Conservation (phyloP, 2,888 invertebrate genomes). For the Apeira syringaria region DNA sequence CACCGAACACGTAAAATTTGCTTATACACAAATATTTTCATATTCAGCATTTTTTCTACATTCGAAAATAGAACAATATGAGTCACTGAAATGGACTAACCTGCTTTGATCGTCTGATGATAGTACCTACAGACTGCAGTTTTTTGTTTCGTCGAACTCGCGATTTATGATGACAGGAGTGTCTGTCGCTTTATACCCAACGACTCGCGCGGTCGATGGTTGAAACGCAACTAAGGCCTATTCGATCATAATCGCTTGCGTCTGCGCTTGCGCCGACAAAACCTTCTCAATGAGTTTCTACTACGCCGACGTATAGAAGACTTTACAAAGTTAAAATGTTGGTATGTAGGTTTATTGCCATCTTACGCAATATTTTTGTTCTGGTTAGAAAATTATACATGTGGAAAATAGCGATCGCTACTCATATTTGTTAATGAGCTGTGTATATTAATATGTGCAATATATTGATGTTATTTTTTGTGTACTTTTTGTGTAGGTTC, state of each 20-base stretch:
- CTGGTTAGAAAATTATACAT: conserved; percentile 5
- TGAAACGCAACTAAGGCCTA: conserved; percentile 36
- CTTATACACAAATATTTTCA: too few species aligned
- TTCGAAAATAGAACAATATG: conserved; percentile 1
- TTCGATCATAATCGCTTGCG: conserved; percentile 14
- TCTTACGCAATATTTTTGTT: conserved; percentile 22
- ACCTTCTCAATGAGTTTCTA: conserved; percentile 24
- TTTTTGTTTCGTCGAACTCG: conserved; percentile 20
- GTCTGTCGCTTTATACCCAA: conserved; percentile 18
- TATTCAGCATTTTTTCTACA: conserved; percentile 1
- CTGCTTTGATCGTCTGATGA: conserved; percentile 14
- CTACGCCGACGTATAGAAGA: conserved; percentile 15
- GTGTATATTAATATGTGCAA: background rate
- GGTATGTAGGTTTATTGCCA: conserved; percentile 25
- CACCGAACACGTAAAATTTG: background rate
- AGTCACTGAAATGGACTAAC: conserved; percentile 25
- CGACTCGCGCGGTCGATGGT: conserved; percentile 32
- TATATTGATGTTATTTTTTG: too few species aligned
- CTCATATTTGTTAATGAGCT: conserved; percentile 7
- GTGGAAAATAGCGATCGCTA: conserved; percentile 1
- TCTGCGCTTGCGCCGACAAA: conserved; percentile 29
- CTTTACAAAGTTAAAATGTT: conserved; percentile 23
- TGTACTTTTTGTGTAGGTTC: too few species aligned
- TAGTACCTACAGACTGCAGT: conserved; percentile 7
- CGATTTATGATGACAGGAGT: conserved; percentile 6